Evolutionary conservation across 2,113 vertebrate genomes (phyloP).

Genomic region (Todiramphus saurophagus): DNA sequence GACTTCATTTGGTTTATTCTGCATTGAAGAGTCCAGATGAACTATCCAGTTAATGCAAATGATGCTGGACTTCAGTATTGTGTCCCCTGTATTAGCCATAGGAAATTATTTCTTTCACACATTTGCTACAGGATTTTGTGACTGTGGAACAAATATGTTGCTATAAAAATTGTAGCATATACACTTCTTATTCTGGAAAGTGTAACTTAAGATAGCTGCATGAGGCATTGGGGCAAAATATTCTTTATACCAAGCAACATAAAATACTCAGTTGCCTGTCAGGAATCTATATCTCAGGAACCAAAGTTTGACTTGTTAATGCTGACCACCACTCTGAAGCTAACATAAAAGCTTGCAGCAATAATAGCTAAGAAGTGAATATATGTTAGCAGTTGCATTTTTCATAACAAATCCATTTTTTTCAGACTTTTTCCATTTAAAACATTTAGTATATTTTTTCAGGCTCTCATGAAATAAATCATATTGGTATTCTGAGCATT

Average conservation of each 20-base stretch:
- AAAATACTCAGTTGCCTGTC: conserved; percentile 5
- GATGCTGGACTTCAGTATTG: neutral
- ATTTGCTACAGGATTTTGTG: conserved; percentile 28
- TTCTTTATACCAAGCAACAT: conserved; percentile 1
- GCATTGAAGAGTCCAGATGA: neutral
- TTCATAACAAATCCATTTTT: neutral
- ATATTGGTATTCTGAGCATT: neutral
- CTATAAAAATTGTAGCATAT: conserved; percentile 23
- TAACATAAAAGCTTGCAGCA: conserved; percentile 6
- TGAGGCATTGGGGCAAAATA: conserved; percentile 34
- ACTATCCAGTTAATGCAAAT: neutral
- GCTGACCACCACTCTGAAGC: neutral
- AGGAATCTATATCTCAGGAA: neutral
- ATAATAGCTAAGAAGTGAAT: neutral
- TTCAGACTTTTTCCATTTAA: neutral
- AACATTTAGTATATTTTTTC: neutral
- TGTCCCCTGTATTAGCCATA: neutral
- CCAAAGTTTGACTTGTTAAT: neutral
- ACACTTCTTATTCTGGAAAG: conserved; percentile 33
- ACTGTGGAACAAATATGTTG: conserved; percentile 20
- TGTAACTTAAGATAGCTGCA: conserved; percentile 29
- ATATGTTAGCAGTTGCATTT: conserved; percentile 9
- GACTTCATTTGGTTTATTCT: neutral
- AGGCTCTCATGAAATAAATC: neutral
- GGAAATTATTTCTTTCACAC: neutral